Evolutionary conservation across 2,113 vertebrate species (phyloP), one percentile per base, ranked within the genome.

Genomic region (Pholis gunnellus): DNA sequence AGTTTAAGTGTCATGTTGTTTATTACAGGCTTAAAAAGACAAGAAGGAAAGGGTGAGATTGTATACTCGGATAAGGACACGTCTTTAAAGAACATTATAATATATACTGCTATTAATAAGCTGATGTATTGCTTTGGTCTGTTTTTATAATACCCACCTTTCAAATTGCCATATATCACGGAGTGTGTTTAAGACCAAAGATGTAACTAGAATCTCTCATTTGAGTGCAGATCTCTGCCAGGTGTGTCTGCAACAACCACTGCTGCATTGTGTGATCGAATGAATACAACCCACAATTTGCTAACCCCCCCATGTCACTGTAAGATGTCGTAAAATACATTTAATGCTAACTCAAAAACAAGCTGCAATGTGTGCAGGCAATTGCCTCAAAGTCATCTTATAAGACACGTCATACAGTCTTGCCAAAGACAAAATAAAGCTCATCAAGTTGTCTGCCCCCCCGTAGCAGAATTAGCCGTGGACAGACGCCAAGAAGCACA

Each of bases 11-110:
- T 54, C n/a, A 6, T 2, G 52, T 29, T 72, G 75, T 90, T 89
- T 91, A 88, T 87, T 88, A 66, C 85, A 82, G 83, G 74, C 75
- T 56, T 34, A 59, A 83, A 86, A 83, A 64, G 61, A 56, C 63
- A 74, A 72, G 44, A 22, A 50, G 66, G 20, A 36, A 78, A 74
- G 31, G 60, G 69, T 5, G 42, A 48, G 61, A 75, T 56, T 14
- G 20, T 52, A 68, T 75, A 0, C 8, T 17, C 42, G 4, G 22
- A 46, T 20, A 17, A 42, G 11, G 22, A 71, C 57, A 17, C 64
- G 54, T 70, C 52, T 22, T 25, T 61, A 57, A 29, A 63, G 9
- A 40, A 34, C 25, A 6, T 29, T 48, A 14, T 22, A 48, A 15
- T 63, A 18, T 13, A 8, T 44, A 54, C 15, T 61, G 40, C 20